Conservation (phyloP, 2,797 vertebrate genomes). For the Strix occidentalis region DNA sequence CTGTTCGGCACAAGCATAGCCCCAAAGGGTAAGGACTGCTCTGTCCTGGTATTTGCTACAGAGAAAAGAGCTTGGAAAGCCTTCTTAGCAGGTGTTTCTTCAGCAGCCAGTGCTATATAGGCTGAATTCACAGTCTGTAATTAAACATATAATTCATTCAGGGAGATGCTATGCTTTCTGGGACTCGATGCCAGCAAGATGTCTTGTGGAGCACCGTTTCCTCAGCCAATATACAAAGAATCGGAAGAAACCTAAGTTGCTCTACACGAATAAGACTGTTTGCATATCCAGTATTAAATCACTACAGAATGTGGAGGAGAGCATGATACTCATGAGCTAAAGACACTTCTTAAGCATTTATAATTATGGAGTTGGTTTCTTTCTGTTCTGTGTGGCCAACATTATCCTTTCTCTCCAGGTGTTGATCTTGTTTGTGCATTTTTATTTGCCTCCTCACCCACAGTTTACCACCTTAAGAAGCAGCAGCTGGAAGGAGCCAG, state of each 20-base stretch:
- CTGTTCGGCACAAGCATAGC: background rate
- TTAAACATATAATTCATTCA: background rate
- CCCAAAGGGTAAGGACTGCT: background rate
- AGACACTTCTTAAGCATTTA: background rate
- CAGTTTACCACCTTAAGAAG: constrained; percentile 91
- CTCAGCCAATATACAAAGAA: background rate
- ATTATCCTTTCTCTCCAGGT: background rate
- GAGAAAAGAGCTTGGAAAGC: background rate
- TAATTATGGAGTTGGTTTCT: background rate
- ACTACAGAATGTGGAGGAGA: background rate
- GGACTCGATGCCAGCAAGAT: background rate
- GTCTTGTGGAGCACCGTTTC: background rate
- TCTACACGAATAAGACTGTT: background rate
- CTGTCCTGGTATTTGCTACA: background rate
- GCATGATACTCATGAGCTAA: background rate
- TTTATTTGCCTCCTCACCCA: background rate
- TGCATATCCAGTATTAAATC: background rate
- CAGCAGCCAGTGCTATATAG: background rate
- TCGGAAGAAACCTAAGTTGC: background rate
- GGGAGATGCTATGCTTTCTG: background rate
- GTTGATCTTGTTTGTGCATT: background rate
- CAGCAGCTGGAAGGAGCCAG: constrained; percentile 84
- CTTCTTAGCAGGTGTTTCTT: background rate
- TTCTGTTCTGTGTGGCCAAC: background rate
- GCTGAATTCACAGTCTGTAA: background rate